Evolutionary conservation across 2,113 vertebrate genomes (phyloP), one percentile per base, ranked within the genome.

Genomic region (Scalopus aquaticus): DNA sequence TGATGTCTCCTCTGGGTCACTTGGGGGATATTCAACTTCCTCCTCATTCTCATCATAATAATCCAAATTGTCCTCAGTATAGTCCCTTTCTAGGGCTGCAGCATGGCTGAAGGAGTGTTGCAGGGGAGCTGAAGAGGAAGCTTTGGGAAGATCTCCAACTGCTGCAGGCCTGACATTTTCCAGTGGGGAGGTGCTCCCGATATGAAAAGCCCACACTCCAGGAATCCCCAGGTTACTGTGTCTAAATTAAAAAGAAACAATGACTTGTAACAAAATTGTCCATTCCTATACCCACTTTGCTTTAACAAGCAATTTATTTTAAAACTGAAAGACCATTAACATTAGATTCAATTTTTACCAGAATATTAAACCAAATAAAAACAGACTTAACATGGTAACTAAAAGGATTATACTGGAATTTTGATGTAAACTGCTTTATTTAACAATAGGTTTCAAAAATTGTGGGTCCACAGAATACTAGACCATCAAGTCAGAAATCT

Each of bases 121-220:
- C 6, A 89, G 97, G 42, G 97, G 65, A 11, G 65, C 37, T 3
- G 28, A 64, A 3, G 88, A n/a, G 16, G 5, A 88, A 81, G 67
- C 32, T 39, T 67, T n/a, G 30, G 44, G 95, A 64, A 88, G 96
- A 35, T 90, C 70, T 24, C 97, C 74, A 0, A 79, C 3, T 0
- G 95, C 80, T 0, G 99, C 99, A 0, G 99, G 99, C 79, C 98
- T 97, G 58, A 99, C 98, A 0, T 98, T 99, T 76, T 98, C 97
- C 54, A 99, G 96, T 0, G 97, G 97, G n/a, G 98, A 94, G 5
- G 78, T 22, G 84, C 98, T 99, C 78, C 99, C 99, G 17, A 99
- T 98, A 32, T 98, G 99, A 98, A 99, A 99, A 64, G 99, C 98
- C 99, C 99, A 99, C 65, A 99, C 97, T 0, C 99, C 99, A 0